Conservation (phyloP, 53 echinoderm and acorn worm genomes). For the Mesocentrotus franciscanus region DNA sequence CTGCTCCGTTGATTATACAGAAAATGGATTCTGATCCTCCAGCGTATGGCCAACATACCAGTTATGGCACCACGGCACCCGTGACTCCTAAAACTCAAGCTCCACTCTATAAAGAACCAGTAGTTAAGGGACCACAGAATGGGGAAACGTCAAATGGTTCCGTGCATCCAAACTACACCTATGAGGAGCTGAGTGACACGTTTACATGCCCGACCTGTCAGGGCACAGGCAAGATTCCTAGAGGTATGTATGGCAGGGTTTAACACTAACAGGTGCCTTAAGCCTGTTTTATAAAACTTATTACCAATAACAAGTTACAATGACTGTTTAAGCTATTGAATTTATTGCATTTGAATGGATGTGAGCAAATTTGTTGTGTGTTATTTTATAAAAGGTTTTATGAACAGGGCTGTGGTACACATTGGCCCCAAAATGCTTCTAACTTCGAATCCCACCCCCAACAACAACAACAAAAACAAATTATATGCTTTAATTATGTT, state of each 20-base stretch:
- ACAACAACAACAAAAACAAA: too few species aligned
- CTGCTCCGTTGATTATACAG: neutral
- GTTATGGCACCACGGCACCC: neutral
- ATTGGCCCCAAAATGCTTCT: too few species aligned
- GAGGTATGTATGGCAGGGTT: slow-evolving; percentile 63
- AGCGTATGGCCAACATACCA: neutral
- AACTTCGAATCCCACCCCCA: too few species aligned
- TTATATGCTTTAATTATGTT: too few species aligned
- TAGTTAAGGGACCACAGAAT: neutral
- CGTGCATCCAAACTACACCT: slow-evolving; percentile 24
- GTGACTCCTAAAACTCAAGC: neutral
- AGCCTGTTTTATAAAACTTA: too few species aligned
- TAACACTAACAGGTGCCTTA: too few species aligned
- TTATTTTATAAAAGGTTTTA: too few species aligned
- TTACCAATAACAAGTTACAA: too few species aligned
- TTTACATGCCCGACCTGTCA: slow-evolving; percentile 79
- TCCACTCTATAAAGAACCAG: neutral
- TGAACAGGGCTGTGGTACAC: too few species aligned
- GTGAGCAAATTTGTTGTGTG: too few species aligned
- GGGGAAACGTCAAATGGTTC: neutral
- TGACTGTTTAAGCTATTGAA: too few species aligned
- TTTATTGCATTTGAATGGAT: too few species aligned
- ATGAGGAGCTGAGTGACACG: slow-evolving; percentile 75
- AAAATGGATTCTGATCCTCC: neutral
- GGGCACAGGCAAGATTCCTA: slow-evolving; percentile 82